Evolutionary conservation across 1,140 invertebrate species (phyloP), one percentile per base, ranked within the genome.

Genomic region (Megathymus violae): DNA sequence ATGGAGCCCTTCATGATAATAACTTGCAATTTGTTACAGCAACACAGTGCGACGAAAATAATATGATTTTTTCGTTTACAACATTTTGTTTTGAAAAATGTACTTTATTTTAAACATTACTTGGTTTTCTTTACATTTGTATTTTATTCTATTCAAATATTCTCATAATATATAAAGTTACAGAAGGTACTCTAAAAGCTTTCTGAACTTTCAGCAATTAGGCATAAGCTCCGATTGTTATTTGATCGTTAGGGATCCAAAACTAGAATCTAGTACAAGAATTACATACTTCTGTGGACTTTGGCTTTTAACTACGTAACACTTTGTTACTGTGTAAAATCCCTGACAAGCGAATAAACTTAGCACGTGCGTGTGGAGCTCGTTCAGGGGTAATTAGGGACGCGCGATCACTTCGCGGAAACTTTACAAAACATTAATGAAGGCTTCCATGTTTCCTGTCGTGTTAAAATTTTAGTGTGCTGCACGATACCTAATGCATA

Each of bases 211-310:
- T 51, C 9, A 36, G 48, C 15, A 51, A 51, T 51, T 51, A 51
- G 31, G 38, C 48, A 36, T 17, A 38, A 10, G 15, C 27, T n/a
- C 27, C 34, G n/a, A 51, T 36, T 51, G 48, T 15, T 31, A 11
- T 51, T 51, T 51, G 48, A 51, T 51, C 31, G 48, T 51, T 51
- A 51, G 15, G 31, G 31, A 34, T 38, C 31, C 14, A 16, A 51
- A 38, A 51, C 31, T 51, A 17, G 16, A 51, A 36, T 15, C 31
- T 19, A 36, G 16, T 34, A 19, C 47, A 11, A 9, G 25, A n/a
- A 16, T 16, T 0, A 16, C 31, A 50, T 36, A 51, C 31, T 51
- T 50, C 1, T 5, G 27, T 10, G 48, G 31, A 51, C 48, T 51
- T 51, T 36, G 27, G 14, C 14, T 51, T 51, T 31, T 51, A 51